Evolutionary conservation across 2,113 vertebrate genomes (phyloP), one percentile per base, ranked within the genome.

Genomic region (Pteropus alecto): DNA sequence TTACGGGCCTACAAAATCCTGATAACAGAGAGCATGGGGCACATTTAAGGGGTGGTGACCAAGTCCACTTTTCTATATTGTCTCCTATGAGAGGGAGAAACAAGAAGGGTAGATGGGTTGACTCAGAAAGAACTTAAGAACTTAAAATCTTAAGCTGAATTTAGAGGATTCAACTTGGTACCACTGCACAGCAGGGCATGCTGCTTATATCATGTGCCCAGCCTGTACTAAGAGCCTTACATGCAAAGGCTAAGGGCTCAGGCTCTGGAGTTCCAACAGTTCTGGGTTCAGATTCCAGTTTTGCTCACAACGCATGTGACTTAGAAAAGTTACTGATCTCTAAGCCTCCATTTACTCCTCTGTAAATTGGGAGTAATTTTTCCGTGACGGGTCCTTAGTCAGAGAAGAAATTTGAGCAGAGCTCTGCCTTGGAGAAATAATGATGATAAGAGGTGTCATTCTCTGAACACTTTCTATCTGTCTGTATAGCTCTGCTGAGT

Each of bases 41-140:
- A 22, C 14, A 6, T n/a, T 46, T 26, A 60, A 65, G 35, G 30
- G 33, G 19, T 33, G 7, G 4, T 65, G 33, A 65, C 41, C 15
- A 33, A 91, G 41, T 28, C 30, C 43, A 43, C 15, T 76, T 54
- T 38, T 78, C 76, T 46, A 7, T 71, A 18, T 70, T 93, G 67
- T 93, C 54, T 92, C 16, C 30, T 8, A 65, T 28, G 79, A 71
- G 38, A 94, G 56, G 63, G 46, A 77, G 26, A 38, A 61, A 56
- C 14, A 71, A 41, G 70, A 77, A 92, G 76, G 21, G 28, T 30
- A 13, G 73, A 21, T 38, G 10, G 38, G 43, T 73, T 87, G 65
- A 30, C 87, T 95, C 63, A 92, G 74, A 90, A 81, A 30, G 77
- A 83, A 63, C 6, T 95, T 74, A 74, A 83, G 71, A 84, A 38